Base-by-base conservation (phyloP, 1,140 invertebrate genomes). In the Drosophila suzukii region DNA sequence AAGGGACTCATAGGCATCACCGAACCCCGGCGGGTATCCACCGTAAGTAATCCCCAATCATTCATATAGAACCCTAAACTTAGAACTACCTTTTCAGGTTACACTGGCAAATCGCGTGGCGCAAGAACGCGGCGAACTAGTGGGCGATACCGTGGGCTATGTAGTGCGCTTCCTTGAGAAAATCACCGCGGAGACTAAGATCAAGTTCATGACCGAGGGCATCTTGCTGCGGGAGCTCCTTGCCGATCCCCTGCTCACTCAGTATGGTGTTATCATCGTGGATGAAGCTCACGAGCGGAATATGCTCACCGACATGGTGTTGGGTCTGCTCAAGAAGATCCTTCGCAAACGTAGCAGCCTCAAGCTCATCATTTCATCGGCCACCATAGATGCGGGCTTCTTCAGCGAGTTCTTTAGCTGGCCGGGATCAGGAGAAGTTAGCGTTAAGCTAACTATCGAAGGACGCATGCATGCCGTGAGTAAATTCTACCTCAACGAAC, bases 201-300 rank as follows among this genome's bases (percentile, higher is more conserved):
- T 99, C 43, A 98, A 99, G 93, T 99, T 97, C 86, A 96, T 99
- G 94, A 99, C 99, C 0, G 98, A 99, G 93, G 99, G 98, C 4
- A 97, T 99, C 75, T 92, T 99, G 10, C 93, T 99, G 6, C 93
- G 97, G 41, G 98, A 99, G 94, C 97, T 99, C 94, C 98, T 99
- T 94, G 94, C 95, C 3, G 98, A 99, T 93, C 98, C 98, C 0
- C 92, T 99, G 13, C 93, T 99, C 1, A 96, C 96, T 72, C 95
- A 96, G 71, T 99, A 99, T 91, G 96, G 95, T 41, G 96, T 97
- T 3, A 95, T 99, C 11, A 97, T 99, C 83, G 92, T 99, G 12
- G 99, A 99, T 92, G 99, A 99, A 94, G 98, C 98, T 0, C 98
- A 99, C 85, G 98, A 99, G 93, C 93, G 98, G 58, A 98, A 96